These are phyloP conservation scores for Cheirogaleus major DNA, from an alignment of 2,797 vertebrate genomes.

Conservation along the genomic window DNA sequence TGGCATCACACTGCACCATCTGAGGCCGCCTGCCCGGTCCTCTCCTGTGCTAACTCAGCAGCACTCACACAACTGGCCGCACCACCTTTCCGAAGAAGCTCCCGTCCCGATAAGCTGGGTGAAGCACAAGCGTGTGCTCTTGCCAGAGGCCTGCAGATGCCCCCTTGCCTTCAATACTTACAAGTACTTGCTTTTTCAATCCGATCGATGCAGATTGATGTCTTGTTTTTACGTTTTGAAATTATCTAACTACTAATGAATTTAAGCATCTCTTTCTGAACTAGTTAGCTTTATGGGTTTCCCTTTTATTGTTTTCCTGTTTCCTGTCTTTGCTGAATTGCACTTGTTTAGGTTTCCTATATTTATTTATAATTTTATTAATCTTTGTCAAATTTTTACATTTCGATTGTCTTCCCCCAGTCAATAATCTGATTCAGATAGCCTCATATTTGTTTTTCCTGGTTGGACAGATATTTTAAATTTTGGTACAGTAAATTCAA, in stretches of 20 bases:
- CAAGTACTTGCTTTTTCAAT: background rate
- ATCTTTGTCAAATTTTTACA: background rate
- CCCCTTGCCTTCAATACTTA: background rate
- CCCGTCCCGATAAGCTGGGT: too few species aligned
- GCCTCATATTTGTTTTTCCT: background rate
- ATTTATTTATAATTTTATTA: background rate
- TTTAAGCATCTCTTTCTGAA: background rate
- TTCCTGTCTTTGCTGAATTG: background rate
- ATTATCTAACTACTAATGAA: background rate
- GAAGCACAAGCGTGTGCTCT: background rate
- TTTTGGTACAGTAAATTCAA: background rate
- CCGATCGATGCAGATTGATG: background rate
- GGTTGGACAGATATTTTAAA: background rate
- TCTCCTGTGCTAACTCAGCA: background rate
- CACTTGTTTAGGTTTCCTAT: background rate
- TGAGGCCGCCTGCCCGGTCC: fast-evolving
- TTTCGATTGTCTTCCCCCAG: background rate
- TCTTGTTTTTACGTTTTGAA: background rate
- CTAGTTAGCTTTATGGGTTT: background rate
- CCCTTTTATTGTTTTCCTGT: background rate
- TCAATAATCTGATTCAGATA: background rate
- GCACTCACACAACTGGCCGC: background rate
- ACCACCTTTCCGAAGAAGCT: background rate
- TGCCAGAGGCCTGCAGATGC: too few species aligned
- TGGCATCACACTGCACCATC: fast-evolving